Base-by-base conservation (phyloP, 1,140 invertebrate species). In the Panagrolaimus sp. region DNA sequence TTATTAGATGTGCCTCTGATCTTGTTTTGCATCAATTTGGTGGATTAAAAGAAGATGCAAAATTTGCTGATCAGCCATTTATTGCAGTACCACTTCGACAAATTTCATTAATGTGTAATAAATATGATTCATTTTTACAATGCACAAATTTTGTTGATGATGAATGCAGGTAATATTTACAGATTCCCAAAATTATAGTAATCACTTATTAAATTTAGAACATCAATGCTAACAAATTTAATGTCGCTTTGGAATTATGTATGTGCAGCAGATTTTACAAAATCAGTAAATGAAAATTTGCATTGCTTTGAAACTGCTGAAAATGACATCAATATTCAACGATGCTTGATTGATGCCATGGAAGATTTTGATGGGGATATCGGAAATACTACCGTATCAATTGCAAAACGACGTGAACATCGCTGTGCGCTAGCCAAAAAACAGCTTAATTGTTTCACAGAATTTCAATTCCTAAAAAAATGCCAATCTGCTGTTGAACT, bases 221-320 rank as follows among this genome's bases (percentile, higher is more conserved):
- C 23, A 16, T 47, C 44, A 16, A 47, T 47, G 23, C 20, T 66
- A 14, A 45, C 65, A n/a, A 66, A 66, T 51, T 25, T 66, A 20
- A n/a, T 66, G 44, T 51, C 65, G 9, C 47, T 66, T 16, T 66
- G 65, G 65, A 47, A 66, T 23, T 66, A 23, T 42, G 44, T 66
- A 5, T 66, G 65, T 20, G 45, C 46, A 8, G 23, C 23, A 11
- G 46, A 51, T 31, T 66, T 48, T 23, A 11, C 14, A 5, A 48
- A 53, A 31, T 23, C 20, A n/a, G 65, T 51, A 8, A 53, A 31
- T 9, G 65, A 66, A 47, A 47, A 66, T 11, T 27, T n/a, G n/a
- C 31, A 38, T 38, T 66, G 65, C 25, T 48, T 47, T 31, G 47
- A 48, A 14, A 47, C 65, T 2, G 47, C 47, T 25, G 65, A 53